Evolutionary conservation across 35 echinoderm and acorn worm genomes (phyloP), one percentile per base, ranked within the genome.

Genomic region (Eucidaris tribuloides): DNA sequence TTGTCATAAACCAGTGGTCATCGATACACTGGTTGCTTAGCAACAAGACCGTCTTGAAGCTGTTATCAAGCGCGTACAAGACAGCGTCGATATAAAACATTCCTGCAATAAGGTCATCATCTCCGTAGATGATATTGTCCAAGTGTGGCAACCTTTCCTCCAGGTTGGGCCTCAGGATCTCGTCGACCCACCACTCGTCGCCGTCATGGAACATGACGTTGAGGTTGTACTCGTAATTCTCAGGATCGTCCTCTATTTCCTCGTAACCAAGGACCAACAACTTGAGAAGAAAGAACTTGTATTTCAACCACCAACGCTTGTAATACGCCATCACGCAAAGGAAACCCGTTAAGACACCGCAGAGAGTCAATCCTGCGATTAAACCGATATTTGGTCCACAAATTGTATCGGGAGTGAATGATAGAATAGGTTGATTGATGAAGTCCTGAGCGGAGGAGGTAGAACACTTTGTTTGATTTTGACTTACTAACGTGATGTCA

Each of bases 151-250:
- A 37, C 37, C 65, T 71, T 36, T 33, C 65, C 5, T 71, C 65
- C 7, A 71, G 29, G 65, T 19, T 36, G 19, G 33, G 65, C 33
- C 33, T 71, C 37, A 71, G 20, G 65, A 40, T 32, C 2, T 38
- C 17, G 40, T 36, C 30, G 6, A 71, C 33, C 65, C 29, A 71
- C 33, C 40, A 28, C 37, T 71, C n/a, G 7, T 71, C 65, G 2
- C 29, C 14, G 22, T 71, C 65, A 15, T 71, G 65, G 65, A 71
- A 71, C 65, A 71, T 71, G 65, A 71, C 5, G 65, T 71, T 71
- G 37, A 71, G 65, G 20, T 71, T 28, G 33, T 71, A 36, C 20
- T 38, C 11, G 4, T 71, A 40, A 36, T 71, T 40, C 19, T 7
- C 4, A 18, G 40, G 33, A 20, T 71, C 65, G 20, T 71, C 65